These are phyloP conservation scores for Spodoptera picta DNA, from an alignment of 2,888 invertebrate species.

Conservation along the genomic window DNA sequence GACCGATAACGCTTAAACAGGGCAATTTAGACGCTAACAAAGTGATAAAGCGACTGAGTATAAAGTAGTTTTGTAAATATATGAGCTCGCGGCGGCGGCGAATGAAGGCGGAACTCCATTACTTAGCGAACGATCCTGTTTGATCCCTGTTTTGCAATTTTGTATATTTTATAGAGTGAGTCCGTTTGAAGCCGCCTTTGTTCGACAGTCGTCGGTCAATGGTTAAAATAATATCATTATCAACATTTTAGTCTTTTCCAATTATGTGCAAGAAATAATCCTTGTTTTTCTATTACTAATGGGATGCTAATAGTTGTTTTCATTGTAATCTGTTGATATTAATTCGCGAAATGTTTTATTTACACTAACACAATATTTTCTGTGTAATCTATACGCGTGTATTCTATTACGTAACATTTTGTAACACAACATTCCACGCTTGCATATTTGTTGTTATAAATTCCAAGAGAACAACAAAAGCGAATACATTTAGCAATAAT, in stretches of 20 bases:
- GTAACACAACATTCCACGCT: conserved; percentile 5
- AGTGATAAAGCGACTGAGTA: conserved; percentile 88
- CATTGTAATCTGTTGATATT: too few species aligned
- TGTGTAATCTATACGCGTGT: not conserved
- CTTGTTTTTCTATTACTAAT: conserved; percentile 13
- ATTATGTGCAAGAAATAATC: conserved; percentile 16
- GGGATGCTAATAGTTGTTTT: too few species aligned
- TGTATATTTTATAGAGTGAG: conserved; percentile 63
- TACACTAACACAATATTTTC: not conserved
- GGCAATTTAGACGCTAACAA: conserved; percentile 82
- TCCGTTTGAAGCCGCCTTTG: conserved; percentile 50
- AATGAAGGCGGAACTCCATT: conserved; percentile 54
- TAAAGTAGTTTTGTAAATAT: conserved; percentile 79
- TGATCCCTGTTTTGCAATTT: conserved; percentile 70
- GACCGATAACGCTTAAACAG: conserved; percentile 80
- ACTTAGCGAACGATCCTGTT: conserved; percentile 55
- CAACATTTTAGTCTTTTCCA: conserved; percentile 45
- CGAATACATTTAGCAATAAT: too few species aligned
- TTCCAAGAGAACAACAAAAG: conserved; percentile 15
- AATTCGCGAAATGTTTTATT: not conserved
- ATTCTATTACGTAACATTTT: conserved; percentile 7
- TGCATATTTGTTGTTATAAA: conserved; percentile 33
- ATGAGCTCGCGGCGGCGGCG: conserved; percentile 54
- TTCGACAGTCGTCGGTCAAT: conserved; percentile 47
- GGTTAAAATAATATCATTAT: conserved; percentile 59